Evolutionary conservation across 2,888 invertebrate species (phyloP).

Genomic region (Melinaea menophilus): DNA sequence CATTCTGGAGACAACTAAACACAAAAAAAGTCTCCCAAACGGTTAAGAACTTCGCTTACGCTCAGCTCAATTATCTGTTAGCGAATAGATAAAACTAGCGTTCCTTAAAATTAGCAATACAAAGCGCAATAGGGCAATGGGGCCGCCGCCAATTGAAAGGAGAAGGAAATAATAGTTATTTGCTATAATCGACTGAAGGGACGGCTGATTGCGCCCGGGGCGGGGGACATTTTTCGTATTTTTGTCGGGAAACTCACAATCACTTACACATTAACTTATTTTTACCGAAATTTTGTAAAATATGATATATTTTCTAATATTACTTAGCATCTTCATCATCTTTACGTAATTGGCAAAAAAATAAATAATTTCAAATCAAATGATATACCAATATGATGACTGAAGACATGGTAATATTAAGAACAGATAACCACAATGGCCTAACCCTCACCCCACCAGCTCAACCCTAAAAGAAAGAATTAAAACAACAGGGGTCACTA

Average conservation of each 20-base stretch:
- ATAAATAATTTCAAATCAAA: too few relatives aligned
- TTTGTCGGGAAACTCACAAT: conserved; percentile 46
- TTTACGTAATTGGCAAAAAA: too few relatives aligned
- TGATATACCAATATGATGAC: not conserved
- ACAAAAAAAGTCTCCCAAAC: too few relatives aligned
- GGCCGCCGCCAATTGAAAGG: conserved; percentile 66
- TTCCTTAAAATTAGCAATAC: conserved; percentile 66
- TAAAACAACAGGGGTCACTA: conserved; percentile 68
- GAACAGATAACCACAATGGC: conserved; percentile 13
- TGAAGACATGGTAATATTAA: not conserved
- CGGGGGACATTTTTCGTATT: conserved; percentile 54
- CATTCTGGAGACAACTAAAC: too few relatives aligned
- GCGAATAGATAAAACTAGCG: conserved; percentile 58
- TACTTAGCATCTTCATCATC: too few relatives aligned
- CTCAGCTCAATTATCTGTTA: conserved; percentile 18
- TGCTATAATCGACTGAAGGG: conserved; percentile 73
- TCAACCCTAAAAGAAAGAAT: conserved; percentile 70
- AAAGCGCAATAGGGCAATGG: conserved; percentile 47
- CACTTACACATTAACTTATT: not conserved
- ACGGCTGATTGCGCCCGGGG: conserved; percentile 73
- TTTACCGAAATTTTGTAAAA: not conserved
- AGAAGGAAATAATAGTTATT: conserved; percentile 70
- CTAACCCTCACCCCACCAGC: conserved; percentile 37
- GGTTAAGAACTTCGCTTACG: too few relatives aligned
- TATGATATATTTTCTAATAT: too few relatives aligned